Conservation (phyloP, 2,113 vertebrate genomes). For the Natator depressus region DNA sequence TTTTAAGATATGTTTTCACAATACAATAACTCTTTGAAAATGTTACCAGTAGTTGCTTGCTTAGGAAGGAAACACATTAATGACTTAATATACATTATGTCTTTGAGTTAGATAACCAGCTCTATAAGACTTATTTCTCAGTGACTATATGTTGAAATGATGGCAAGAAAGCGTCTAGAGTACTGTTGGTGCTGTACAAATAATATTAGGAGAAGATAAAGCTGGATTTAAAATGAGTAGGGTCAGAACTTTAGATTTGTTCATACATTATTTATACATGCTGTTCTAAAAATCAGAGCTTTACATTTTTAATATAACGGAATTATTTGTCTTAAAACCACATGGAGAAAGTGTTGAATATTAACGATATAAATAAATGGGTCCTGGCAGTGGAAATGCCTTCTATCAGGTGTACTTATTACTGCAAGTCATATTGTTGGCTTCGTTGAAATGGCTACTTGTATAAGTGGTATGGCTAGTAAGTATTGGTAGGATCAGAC, state of each 20-base stretch:
- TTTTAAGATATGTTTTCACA: not conserved
- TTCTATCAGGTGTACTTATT: not conserved
- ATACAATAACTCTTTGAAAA: not conserved
- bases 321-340: not conserved
- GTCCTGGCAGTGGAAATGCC: not conserved
- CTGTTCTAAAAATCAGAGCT: not conserved
- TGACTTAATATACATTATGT: not conserved
- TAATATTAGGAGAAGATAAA: not conserved
- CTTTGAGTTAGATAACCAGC: accelerated
- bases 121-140: not conserved
- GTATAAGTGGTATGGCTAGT: not conserved
- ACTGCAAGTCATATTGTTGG: not conserved
- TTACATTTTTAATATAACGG: not conserved
- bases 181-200: not conserved
- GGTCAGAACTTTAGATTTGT: not conserved
- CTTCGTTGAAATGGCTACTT: not conserved
- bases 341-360: not conserved
- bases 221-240: accelerated
- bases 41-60: not conserved
- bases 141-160: not conserved
- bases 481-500: not conserved
- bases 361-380: not conserved
- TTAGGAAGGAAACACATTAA: accelerated
- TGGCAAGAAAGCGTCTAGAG: not conserved
- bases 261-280: accelerated